Percentiles rank a stretch among this genome's conserved stretches.
phyloP scores from a whole-genome alignment of 1,140 invertebrate species.

The Papilio polyxenes region DNA sequence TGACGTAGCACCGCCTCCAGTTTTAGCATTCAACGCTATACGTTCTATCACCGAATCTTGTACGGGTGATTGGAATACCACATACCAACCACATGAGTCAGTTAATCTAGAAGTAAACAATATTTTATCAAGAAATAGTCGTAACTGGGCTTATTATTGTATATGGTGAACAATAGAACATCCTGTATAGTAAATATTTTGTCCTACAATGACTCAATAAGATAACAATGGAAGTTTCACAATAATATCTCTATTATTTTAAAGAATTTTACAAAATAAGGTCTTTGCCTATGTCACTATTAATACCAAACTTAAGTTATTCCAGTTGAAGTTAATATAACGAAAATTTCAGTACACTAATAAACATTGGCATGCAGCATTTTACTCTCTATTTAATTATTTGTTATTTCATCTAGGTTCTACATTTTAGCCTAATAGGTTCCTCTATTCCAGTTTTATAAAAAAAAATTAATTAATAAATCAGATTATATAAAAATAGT shows the following conservation, averaged over 20 bases:
- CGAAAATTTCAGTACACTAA: no score
- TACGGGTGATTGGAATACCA: slow-evolving; percentile 95
- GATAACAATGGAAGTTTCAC: background rate
- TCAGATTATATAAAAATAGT: no score
- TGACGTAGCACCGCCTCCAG: slow-evolving; percentile 83
- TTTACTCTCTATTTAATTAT: no score
- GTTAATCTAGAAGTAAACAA: slow-evolving; percentile 86
- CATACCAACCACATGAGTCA: slow-evolving; percentile 97
- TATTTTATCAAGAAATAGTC: background rate
- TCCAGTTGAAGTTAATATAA: no score
- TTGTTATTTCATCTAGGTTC: no score
- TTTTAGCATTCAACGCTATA: slow-evolving; percentile 97
- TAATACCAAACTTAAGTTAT: background rate
- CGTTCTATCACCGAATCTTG: slow-evolving; percentile 94
- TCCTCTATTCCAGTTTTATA: no score
- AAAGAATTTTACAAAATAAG: background rate
- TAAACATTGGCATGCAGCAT: no score
- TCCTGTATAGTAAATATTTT: background rate
- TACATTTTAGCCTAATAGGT: no score
- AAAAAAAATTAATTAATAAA: no score
- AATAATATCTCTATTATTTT: background rate
- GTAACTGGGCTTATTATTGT: background rate
- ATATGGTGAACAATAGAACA: background rate
- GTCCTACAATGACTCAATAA: background rate
- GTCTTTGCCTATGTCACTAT: background rate